Evolutionary conservation across 2,797 vertebrate species (phyloP), one percentile per base, ranked within the genome.

Genomic region (Alcedo atthis): DNA sequence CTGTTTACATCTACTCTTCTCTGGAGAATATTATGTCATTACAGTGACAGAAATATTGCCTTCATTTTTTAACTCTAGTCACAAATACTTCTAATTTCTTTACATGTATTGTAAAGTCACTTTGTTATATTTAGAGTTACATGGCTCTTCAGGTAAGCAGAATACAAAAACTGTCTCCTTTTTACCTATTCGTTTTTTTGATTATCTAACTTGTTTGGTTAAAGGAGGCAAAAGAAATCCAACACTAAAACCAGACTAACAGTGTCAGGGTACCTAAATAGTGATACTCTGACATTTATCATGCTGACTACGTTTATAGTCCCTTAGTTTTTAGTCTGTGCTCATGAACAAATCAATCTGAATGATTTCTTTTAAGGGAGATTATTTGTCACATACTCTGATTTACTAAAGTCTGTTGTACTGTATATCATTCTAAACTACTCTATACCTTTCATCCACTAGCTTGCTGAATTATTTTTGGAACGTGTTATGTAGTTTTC

Each of bases 331-430:
- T 63, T 68, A 73, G 24, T 45, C 64, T 88, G 58, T 70, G 85
- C 68, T 86, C 40, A 61, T 74, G 76, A 94, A 93, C 89, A 90
- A 95, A 87, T 78, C 79, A 77, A 75, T 92, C 75, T 76, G 80
- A 94, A 77, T 92, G 62, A 85, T 91, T 93, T 96, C 83, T 95
- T 96, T 88, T 68, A 94, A 90, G 93, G 67, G 70, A 88, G 55
- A 49, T 91, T 93, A 77, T 67, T 68, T 92, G 71, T 71, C 63
- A 64, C 17, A 21, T 64, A 63, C 26, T 82, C 93, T 76, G 85
- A 83, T 96, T 95, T 55, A 49, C 58, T 92, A 18, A 83, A 88
- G 79, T 69, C 48, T 81, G 59, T 78, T 77, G n/a, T 76, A n/a
- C 77, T 46, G 22, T 91, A 64, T 26, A 32, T 88, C 42, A 80